These are phyloP conservation scores for Yponomeuta cagnagella DNA, from an alignment of 2,888 invertebrate genomes.

Conservation along the genomic window DNA sequence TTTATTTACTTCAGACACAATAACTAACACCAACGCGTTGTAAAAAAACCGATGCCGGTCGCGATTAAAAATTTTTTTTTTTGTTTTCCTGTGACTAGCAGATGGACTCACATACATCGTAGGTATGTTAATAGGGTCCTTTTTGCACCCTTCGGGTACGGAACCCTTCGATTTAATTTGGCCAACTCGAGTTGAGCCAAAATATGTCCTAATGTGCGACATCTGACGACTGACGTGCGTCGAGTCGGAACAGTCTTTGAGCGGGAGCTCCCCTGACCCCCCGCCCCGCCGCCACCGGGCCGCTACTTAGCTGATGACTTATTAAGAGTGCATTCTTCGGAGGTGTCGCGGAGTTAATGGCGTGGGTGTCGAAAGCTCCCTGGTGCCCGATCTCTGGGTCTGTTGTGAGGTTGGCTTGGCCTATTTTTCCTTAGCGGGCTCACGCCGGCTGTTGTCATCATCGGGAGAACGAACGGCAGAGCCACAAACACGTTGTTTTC, in stretches of 20 bases:
- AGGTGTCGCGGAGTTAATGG: constrained; percentile 72
- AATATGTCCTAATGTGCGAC: no score
- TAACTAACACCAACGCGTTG: no score
- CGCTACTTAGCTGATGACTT: constrained; percentile 76
- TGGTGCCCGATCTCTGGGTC: constrained; percentile 41
- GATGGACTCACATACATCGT: no score
- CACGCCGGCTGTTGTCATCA: not conserved
- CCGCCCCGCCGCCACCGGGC: constrained; percentile 29
- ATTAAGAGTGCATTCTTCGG: constrained; percentile 74
- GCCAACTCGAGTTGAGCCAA: no score
- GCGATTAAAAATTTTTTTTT: no score
- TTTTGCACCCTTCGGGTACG: no score
- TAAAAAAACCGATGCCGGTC: no score
- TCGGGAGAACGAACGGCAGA: not conserved
- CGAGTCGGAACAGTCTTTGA: constrained; percentile 4
- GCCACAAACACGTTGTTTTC: not conserved
- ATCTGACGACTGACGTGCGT: not conserved
- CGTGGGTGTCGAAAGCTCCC: constrained; percentile 52
- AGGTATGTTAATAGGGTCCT: no score
- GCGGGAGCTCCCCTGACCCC: constrained; percentile 18
- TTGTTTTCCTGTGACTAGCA: no score
- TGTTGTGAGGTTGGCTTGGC: constrained; percentile 47
- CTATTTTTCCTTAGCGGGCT: constrained; percentile 39
- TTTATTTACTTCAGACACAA: no score
- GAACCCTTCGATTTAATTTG: no score